Base-by-base conservation (phyloP, 2,797 vertebrate species). In the Bradypodion ventrale region DNA sequence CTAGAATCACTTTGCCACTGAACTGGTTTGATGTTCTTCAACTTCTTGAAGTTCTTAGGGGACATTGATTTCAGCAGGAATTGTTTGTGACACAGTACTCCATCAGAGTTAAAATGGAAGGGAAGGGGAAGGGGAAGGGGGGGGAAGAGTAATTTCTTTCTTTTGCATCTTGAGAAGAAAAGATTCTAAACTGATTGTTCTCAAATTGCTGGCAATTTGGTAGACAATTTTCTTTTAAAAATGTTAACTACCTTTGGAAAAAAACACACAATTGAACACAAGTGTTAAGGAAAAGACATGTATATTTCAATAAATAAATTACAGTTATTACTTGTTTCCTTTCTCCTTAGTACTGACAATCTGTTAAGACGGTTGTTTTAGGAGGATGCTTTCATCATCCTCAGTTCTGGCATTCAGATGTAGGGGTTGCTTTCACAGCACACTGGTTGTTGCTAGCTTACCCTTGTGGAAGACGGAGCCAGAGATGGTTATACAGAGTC, bases 21-120 rank as follows among this genome's bases (percentile, higher is more conserved):
- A 94, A 90, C 88, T 90, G 77, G 85, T 94, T 94, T 82, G 87
- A 93, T 95, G 91, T 90, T 95, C 88, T 88, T 92, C 88, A 88
- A 68, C 83, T 92, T 92, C 93, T 96, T 94, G 93, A 95, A 95
- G 93, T 94, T 94, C 90, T 91, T 89, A 93, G 90, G 91, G 89
- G 92, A 86, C 90, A 89, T 63, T 95, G 91, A 95, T 95, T 95
- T 94, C 92, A 94, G 91, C 1, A 1, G 91, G 91, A 89, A 89
- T 91, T 94, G 90, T 94, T 95, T 95, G 94, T 91, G 87, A 88
- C 90, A 72, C 92, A 78, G 88, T 68, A 88, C 91, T 95, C 92
- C 80, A 90, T 90, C 91, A 93, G 88, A 94, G 65, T 89, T 88
- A 94, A 95, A 92, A 87, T 52, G 83, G 91, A 79, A 91, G 91